Base-by-base conservation (phyloP, 2,888 invertebrate species). In the Rutpela maculata region DNA sequence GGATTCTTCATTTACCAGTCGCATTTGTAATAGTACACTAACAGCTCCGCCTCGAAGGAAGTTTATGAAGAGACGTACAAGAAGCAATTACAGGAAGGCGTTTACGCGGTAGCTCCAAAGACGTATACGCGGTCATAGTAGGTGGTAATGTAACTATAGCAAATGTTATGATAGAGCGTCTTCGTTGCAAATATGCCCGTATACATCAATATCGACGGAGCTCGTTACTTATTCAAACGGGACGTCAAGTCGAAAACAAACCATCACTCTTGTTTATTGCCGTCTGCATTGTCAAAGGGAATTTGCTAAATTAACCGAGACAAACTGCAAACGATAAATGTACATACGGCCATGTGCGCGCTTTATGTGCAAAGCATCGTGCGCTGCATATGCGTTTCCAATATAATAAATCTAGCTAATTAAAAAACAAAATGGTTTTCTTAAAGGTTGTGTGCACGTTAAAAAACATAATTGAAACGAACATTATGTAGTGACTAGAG, bases 231-330 rank as follows among this genome's bases (percentile, higher is more conserved):
- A 76, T 66, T 71, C 71, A 38, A 71, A 57, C 60, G 71, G 57
- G 66, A 71, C 65, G 71, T 76, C 76, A 76, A 22, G 65, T 59
- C 62, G 67, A 73, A 72, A 73, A 76, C 68, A 74, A 68, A 73
- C 73, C 76, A 74, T 74, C 73, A 76, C 67, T 76, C 73, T 76
- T 76, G 73, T 76, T 73, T 73, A 74, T 76, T 74, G 62, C 68
- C 60, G 19, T 60, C 73, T 59, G 59, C 74, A 59, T 65, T 74
- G 74, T 76, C 66, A 65, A 62, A 66, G 38, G 56, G 72, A 76
- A 72, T 71, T 76, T 76, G 70, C 72, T 76, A 76, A 76, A 72
- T 76, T 76, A 76, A 72, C 72, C 72, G 66, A 76, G 71, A 76
- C 76, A 71, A 76, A 72, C 76, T 72, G 55, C 50, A 43, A 59